Evolutionary conservation across 1,140 invertebrate species (phyloP).

Genomic region (Tetraneura akinire): DNA sequence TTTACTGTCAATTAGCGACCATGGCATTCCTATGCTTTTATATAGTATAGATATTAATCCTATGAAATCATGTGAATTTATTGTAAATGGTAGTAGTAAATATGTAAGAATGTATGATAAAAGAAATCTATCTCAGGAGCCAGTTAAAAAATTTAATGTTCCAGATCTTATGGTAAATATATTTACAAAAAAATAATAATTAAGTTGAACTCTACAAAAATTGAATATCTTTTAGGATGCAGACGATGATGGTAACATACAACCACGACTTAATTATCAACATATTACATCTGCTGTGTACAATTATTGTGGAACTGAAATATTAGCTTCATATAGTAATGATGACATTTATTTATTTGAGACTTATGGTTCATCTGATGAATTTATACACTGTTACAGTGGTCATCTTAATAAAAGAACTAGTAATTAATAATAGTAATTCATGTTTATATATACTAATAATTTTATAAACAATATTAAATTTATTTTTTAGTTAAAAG

Average conservation of each 20-base stretch:
- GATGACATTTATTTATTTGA: constrained; percentile 92
- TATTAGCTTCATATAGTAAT: constrained; percentile 90
- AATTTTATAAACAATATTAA: constrained; percentile 7
- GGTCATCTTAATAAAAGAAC: constrained; percentile 78
- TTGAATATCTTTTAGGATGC: not conserved
- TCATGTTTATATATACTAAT: constrained; percentile 9
- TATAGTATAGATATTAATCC: constrained; percentile 89
- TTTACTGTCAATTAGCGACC: not conserved
- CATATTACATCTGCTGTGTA: constrained; percentile 86
- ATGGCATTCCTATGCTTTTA: constrained; percentile 60
- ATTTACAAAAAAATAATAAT: not conserved
- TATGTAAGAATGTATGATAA: constrained; percentile 70
- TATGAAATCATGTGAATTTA: constrained; percentile 74
- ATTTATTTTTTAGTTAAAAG: constrained; percentile 74
- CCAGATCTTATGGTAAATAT: not conserved
- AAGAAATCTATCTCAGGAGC: constrained; percentile 61
- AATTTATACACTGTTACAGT: constrained; percentile 75
- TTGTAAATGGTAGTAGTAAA: constrained; percentile 73
- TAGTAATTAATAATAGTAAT: no score
- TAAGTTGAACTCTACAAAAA: not conserved
- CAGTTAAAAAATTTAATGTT: constrained; percentile 65
- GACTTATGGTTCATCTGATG: constrained; percentile 63
- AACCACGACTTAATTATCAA: not conserved
- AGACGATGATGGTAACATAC: no score
- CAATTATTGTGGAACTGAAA: constrained; percentile 87